phyloP scores from a whole-genome alignment of 2,113 vertebrate genomes.

The Hippocampus barbouri region DNA sequence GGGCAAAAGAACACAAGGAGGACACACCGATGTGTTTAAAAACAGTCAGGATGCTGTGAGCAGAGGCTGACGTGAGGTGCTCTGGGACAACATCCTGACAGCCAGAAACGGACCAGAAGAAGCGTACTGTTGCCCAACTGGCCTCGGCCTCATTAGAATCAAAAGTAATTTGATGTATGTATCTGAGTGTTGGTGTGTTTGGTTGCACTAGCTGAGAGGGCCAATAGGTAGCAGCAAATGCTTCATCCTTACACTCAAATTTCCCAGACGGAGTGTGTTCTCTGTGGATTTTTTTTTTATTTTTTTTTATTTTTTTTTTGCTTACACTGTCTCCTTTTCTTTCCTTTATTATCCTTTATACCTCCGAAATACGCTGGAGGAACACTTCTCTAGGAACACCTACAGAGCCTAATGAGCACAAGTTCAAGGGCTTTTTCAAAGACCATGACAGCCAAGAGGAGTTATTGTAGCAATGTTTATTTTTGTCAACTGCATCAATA shows the following conservation, averaged over 20 bases:
- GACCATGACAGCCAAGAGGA: neutral
- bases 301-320: slow-evolving; percentile 25
- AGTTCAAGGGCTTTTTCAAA: neutral
- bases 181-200: slow-evolving; percentile 34
- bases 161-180: slow-evolving; percentile 43
- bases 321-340: slow-evolving; percentile 12
- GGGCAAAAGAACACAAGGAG: slow-evolving; percentile 14
- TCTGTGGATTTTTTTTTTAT: slow-evolving; percentile 11
- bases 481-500: neutral
- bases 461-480: neutral
- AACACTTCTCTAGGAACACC: neutral
- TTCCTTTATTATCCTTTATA: slow-evolving; percentile 24
- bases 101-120: slow-evolving; percentile 44
- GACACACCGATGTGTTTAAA: slow-evolving; percentile 17
- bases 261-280: slow-evolving; percentile 38
- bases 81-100: slow-evolving; percentile 50
- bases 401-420: neutral
- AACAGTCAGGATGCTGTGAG: slow-evolving; percentile 42
- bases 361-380: slow-evolving; percentile 9
- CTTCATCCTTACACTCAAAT: slow-evolving; percentile 55
- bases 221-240: slow-evolving; percentile 63
- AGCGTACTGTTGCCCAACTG: slow-evolving; percentile 50
- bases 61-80: slow-evolving; percentile 44
- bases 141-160: slow-evolving; percentile 62
- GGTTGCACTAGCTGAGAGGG: slow-evolving; percentile 50